A percentile compares a stretch with the other conserved stretches of the same genome.
phyloP scores from a whole-genome alignment of 1,140 invertebrate species.

The Rhagoletis zephyria region DNA sequence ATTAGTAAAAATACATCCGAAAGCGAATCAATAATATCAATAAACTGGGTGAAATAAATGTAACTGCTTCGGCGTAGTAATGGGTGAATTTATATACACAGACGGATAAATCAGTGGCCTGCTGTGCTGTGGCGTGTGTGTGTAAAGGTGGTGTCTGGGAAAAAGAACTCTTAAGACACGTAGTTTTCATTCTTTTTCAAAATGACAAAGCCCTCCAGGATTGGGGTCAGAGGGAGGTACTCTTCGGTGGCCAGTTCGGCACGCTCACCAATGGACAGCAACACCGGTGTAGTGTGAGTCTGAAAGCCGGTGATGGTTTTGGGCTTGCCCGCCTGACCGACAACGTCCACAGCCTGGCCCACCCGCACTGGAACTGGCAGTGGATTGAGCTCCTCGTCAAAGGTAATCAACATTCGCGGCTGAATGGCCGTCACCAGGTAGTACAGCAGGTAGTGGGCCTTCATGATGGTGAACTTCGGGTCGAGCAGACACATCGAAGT shows the following conservation, averaged over 20 bases:
- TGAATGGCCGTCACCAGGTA: conserved; percentile 97
- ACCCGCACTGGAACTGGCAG: conserved; percentile 96
- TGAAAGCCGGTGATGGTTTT: conserved; percentile 99
- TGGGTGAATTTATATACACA: too few relatives aligned
- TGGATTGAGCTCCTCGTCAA: conserved; percentile 95
- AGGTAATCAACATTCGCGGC: conserved; percentile 99
- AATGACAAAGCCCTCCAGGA: conserved; percentile 99
- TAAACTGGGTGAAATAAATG: too few relatives aligned
- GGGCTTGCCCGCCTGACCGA: conserved; percentile 98
- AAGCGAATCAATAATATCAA: too few relatives aligned
- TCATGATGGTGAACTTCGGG: conserved; percentile 96
- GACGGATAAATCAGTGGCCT: too few relatives aligned
- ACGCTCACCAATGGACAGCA: conserved; percentile 95
- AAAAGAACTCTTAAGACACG: too few relatives aligned
- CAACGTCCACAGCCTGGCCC: conserved; percentile 97
- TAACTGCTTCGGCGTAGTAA: too few relatives aligned
- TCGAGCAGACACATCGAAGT: conserved; percentile 95
- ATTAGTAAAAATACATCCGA: too few relatives aligned
- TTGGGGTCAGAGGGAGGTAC: conserved; percentile 93
- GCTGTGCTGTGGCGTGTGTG: too few relatives aligned
- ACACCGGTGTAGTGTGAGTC: conserved; percentile 98
- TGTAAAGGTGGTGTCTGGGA: too few relatives aligned
- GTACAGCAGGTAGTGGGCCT: conserved; percentile 97
- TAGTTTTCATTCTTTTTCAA: conserved; percentile 88
- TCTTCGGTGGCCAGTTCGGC: conserved; percentile 99